Evolutionary conservation across 2,888 invertebrate genomes (phyloP).

Genomic region (Platynereis dumerilii): DNA sequence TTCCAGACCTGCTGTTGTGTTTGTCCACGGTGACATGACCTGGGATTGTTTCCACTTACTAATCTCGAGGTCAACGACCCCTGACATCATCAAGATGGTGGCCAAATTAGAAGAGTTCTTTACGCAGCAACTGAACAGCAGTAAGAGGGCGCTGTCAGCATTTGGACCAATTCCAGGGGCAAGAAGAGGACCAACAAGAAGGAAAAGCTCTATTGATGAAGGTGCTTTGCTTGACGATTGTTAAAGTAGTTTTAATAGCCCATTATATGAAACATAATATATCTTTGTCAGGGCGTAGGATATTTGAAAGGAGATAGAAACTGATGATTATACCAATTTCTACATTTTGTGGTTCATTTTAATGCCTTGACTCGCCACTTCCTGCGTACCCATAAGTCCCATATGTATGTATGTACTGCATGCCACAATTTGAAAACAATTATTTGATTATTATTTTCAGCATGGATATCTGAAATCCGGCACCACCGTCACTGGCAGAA

Average conservation of each 20-base stretch:
- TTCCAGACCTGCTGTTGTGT: constrained; percentile 81
- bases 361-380: no score
- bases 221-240: constrained; percentile 8
- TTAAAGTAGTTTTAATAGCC: no score
- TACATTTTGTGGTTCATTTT: no score
- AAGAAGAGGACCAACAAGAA: constrained; percentile 14
- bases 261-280: no score
- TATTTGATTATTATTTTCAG: no score
- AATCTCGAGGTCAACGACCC: constrained; percentile 95
- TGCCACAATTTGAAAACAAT: no score
- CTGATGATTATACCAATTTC: no score
- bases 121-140: constrained; percentile 95
- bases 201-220: constrained; percentile 19
- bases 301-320: no score
- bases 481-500: constrained; percentile 96
- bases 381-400: no score
- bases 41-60: constrained; percentile 98
- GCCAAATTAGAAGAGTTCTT: constrained; percentile 97
- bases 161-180: constrained; percentile 66
- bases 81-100: constrained; percentile 95
- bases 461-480: constrained; percentile 36
- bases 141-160: constrained; percentile 85
- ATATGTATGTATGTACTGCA: no score
- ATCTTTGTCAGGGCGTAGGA: no score
- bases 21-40: constrained; percentile 86